These are phyloP conservation scores for Lacerta bilineata DNA, from an alignment of 2,797 vertebrate species.

Conservation along the genomic window DNA sequence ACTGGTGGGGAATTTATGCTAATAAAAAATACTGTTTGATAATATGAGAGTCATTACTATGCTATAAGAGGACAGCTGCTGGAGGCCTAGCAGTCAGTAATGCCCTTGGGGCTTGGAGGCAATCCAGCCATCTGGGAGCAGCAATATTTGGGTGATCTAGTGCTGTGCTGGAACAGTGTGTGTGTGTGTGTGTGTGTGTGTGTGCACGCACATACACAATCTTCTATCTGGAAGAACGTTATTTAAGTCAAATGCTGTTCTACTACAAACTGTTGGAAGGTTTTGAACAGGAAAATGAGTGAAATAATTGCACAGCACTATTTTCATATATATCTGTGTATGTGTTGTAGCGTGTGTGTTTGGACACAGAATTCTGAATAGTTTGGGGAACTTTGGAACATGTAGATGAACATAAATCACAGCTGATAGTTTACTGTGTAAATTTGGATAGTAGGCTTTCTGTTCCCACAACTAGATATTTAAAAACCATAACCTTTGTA, in stretches of 20 bases:
- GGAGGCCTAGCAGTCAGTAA: background rate
- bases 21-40: slow-evolving; percentile 13
- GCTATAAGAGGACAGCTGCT: background rate
- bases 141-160: slow-evolving; percentile 12
- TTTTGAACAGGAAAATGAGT: no score
- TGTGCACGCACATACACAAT: no score
- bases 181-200: no score
- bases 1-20: slow-evolving; percentile 6
- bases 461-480: background rate
- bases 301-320: background rate
- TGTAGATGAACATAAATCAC: background rate
- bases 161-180: background rate
- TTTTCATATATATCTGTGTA: background rate
- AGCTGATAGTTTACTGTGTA: background rate
- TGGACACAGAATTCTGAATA: background rate
- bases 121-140: slow-evolving; percentile 6
- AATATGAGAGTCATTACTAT: slow-evolving; percentile 11
- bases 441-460: slow-evolving; percentile 3
- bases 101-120: slow-evolving; percentile 9
- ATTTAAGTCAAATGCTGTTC: background rate
- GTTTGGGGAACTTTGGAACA: background rate
- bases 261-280: background rate
- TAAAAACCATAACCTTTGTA: background rate
- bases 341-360: no score
- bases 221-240: slow-evolving; percentile 4